Conservation (phyloP, 2,888 invertebrate species). For the Adela reaumurella region DNA sequence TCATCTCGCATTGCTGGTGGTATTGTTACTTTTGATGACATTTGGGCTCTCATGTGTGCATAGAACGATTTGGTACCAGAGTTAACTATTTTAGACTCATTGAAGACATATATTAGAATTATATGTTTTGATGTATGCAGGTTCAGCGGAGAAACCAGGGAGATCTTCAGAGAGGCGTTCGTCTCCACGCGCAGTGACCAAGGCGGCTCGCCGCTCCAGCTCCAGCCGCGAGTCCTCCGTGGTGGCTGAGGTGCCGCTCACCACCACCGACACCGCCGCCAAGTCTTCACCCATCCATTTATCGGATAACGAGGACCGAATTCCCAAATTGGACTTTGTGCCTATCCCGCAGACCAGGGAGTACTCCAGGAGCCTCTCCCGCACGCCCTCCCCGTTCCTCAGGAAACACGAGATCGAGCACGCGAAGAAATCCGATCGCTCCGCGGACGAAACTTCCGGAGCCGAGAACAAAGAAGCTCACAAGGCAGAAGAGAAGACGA, state of each 20-base stretch:
- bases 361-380: conserved; percentile 74
- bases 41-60: no score
- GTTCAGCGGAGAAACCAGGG: conserved; percentile 15
- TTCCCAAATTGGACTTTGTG: conserved; percentile 31
- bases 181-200: conserved; percentile 26
- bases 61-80: no score
- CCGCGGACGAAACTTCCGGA: conserved; percentile 40
- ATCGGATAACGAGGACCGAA: conserved; percentile 40
- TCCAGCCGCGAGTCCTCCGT: conserved; percentile 47
- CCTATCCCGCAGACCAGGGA: conserved; percentile 38
- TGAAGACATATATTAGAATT: background rate
- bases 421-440: conserved; percentile 39
- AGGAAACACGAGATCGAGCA: conserved; percentile 61
- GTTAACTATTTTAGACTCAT: no score
- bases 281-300: conserved; percentile 22
- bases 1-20: no score
- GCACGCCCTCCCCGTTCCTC: conserved; percentile 82
- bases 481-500: conserved; percentile 17
- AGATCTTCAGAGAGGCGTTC: conserved; percentile 36
- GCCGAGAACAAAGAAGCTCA: conserved; percentile 45
- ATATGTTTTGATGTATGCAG: conserved; percentile 14
- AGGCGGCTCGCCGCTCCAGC: conserved; percentile 41
- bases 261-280: conserved; percentile 16
- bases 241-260: conserved; percentile 21
- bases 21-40: no score